Conservation (phyloP, 1,140 invertebrate genomes). For the Streblospio benedicti region DNA sequence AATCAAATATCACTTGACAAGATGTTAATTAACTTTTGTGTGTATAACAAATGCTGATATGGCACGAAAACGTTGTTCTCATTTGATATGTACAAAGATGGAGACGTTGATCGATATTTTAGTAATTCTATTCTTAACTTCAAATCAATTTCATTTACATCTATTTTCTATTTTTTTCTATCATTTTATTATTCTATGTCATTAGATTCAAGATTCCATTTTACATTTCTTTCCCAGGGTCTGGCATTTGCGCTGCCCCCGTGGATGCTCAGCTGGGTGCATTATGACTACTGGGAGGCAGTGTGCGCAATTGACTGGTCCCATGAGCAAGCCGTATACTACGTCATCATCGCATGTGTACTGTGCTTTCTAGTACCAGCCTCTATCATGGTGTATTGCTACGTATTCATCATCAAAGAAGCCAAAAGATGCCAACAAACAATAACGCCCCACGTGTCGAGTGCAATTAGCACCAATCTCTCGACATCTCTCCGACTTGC, state of each 20-base stretch:
- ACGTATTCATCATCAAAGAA: slow-evolving; percentile 28
- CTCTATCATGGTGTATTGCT: slow-evolving; percentile 29
- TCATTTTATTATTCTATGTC: no score
- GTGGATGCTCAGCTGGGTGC: slow-evolving; percentile 31
- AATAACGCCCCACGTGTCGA: background rate
- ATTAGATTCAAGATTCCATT: no score
- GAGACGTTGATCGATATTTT: no score
- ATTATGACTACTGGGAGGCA: slow-evolving; percentile 45
- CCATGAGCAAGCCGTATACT: slow-evolving; percentile 25
- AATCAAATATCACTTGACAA: no score
- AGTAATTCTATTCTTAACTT: no score
- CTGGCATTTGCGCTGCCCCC: slow-evolving; percentile 26
- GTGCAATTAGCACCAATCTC: background rate
- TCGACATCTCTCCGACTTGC: background rate
- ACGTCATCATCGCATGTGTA: slow-evolving; percentile 41
- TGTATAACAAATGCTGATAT: no score
- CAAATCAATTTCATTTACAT: no score
- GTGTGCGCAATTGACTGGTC: slow-evolving; percentile 45
- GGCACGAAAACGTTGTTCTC: no score
- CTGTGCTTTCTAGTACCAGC: slow-evolving; percentile 40
- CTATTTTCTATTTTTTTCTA: no score
- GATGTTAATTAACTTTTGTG: no score
- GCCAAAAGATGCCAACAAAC: slow-evolving; percentile 16
- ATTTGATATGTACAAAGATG: no score
- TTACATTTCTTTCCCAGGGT: no score